Evolutionary conservation across 2,888 invertebrate species (phyloP).

Genomic region (Pterostichus niger): DNA sequence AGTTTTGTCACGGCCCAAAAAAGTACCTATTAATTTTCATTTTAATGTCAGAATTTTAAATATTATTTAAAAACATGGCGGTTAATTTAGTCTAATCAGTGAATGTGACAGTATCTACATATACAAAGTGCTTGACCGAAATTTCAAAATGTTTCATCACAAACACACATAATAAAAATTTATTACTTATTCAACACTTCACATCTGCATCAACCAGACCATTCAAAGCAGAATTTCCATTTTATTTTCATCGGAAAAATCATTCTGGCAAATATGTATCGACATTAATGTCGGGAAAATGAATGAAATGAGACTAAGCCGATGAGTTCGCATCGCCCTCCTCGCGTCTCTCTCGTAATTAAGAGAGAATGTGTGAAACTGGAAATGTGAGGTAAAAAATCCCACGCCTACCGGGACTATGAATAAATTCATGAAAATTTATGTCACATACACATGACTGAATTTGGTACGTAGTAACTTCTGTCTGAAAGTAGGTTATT

Average conservation of each 20-base stretch:
- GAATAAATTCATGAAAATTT: constrained; percentile 25
- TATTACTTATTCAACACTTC: constrained; percentile 20
- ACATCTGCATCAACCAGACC: background rate
- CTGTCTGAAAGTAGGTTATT: constrained; percentile 9
- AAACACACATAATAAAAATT: constrained; percentile 36
- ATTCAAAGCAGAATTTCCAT: constrained; percentile 28
- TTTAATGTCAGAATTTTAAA: constrained; percentile 15
- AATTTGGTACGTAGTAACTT: constrained; percentile 13
- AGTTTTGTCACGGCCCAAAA: background rate
- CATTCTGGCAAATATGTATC: constrained; percentile 26
- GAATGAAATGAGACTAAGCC: constrained; percentile 18
- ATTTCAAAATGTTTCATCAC: background rate
- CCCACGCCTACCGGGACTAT: constrained; percentile 4
- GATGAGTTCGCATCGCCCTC: background rate
- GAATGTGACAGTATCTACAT: background rate
- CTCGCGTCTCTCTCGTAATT: background rate
- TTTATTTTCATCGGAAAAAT: constrained; percentile 48
- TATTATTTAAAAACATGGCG: constrained; percentile 16
- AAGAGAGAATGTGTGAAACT: constrained; percentile 23
- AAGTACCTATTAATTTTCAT: constrained; percentile 22
- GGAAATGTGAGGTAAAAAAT: background rate
- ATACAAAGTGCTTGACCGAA: background rate
- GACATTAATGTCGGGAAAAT: constrained; percentile 7
- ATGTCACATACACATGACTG: constrained; percentile 21
- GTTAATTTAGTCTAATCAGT: constrained; percentile 19